Conservation (phyloP, 2,113 vertebrate species). For the Psilopsiagon aurifrons region DNA sequence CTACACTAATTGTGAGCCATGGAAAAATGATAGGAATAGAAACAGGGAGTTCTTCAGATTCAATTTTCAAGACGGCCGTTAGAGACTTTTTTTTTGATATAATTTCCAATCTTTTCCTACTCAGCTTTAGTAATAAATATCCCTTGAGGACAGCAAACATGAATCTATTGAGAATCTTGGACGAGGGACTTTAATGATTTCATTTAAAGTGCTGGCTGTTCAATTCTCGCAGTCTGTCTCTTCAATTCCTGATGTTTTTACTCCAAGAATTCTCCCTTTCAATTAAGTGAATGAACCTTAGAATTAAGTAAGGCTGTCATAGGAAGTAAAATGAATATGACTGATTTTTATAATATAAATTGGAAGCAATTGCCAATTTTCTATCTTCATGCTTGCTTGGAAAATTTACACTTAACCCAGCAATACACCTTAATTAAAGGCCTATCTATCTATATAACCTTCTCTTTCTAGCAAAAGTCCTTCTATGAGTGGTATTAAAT, state of each 20-base stretch:
- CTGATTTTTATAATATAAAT: slow-evolving; percentile 63
- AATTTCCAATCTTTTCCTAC: slow-evolving; percentile 45
- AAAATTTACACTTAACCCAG: slow-evolving; percentile 65
- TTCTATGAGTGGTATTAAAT: slow-evolving; percentile 34
- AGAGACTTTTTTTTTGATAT: slow-evolving; percentile 14
- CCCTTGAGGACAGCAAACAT: slow-evolving; percentile 46
- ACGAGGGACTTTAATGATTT: slow-evolving; percentile 24
- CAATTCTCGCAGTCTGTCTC: slow-evolving; percentile 8
- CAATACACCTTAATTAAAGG: slow-evolving; percentile 66
- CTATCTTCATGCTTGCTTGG: slow-evolving; percentile 32
- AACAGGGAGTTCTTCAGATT: neutral
- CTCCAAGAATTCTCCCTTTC: slow-evolving; percentile 17
- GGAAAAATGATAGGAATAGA: slow-evolving; percentile 15
- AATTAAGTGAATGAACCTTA: slow-evolving; percentile 64
- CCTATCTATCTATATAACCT: slow-evolving; percentile 35
- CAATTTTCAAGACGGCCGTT: slow-evolving; percentile 32
- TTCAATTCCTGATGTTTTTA: slow-evolving; percentile 23
- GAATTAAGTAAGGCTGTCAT: slow-evolving; percentile 53
- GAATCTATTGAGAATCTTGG: slow-evolving; percentile 43
- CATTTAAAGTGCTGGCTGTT: slow-evolving; percentile 41
- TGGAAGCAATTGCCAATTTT: slow-evolving; percentile 67
- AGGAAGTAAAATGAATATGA: slow-evolving; percentile 54
- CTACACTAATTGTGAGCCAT: neutral
- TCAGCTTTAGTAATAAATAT: slow-evolving; percentile 58
- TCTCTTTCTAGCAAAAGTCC: slow-evolving; percentile 46